phyloP scores from a whole-genome alignment of 2,113 vertebrate genomes.

The Chaetops frenatus region DNA sequence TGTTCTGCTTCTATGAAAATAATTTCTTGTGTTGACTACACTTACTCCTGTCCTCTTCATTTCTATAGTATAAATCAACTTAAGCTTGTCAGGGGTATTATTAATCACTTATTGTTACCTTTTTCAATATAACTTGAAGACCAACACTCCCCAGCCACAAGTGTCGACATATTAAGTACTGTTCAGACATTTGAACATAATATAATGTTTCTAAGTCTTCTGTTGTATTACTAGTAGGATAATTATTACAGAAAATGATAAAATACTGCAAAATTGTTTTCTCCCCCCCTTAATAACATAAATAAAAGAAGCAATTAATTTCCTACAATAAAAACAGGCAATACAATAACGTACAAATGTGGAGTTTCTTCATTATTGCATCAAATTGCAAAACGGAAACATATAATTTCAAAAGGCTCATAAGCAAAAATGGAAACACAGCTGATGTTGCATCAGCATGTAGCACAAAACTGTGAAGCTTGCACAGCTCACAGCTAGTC shows the following conservation, averaged over 20 bases:
- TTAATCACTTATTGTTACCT: constrained; percentile 76
- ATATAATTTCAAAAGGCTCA: constrained; percentile 82
- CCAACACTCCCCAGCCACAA: constrained; percentile 61
- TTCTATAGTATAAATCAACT: constrained; percentile 74
- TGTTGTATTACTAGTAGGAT: constrained; percentile 71
- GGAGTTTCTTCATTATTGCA: constrained; percentile 82
- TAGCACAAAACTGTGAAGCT: constrained; percentile 61
- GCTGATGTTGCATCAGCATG: constrained; percentile 75
- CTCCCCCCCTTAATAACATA: constrained; percentile 76
- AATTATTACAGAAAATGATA: constrained; percentile 78
- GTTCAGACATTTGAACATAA: constrained; percentile 54
- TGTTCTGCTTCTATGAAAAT: constrained; percentile 75
- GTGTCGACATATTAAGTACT: constrained; percentile 22
- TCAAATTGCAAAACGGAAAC: constrained; percentile 82
- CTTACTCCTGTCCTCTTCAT: constrained; percentile 62
- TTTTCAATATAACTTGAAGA: constrained; percentile 69
- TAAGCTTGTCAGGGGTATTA: constrained; percentile 77
- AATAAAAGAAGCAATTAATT: constrained; percentile 82
- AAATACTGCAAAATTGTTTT: constrained; percentile 74
- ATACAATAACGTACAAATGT: constrained; percentile 81
- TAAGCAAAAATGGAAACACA: constrained; percentile 83
- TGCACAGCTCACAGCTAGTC: constrained; percentile 42
- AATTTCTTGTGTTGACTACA: constrained; percentile 70
- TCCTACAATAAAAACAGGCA: constrained; percentile 82
- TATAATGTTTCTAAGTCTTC: constrained; percentile 55